Evolutionary conservation across 2,113 vertebrate species (phyloP).

Genomic region (Notothenia coriiceps): DNA sequence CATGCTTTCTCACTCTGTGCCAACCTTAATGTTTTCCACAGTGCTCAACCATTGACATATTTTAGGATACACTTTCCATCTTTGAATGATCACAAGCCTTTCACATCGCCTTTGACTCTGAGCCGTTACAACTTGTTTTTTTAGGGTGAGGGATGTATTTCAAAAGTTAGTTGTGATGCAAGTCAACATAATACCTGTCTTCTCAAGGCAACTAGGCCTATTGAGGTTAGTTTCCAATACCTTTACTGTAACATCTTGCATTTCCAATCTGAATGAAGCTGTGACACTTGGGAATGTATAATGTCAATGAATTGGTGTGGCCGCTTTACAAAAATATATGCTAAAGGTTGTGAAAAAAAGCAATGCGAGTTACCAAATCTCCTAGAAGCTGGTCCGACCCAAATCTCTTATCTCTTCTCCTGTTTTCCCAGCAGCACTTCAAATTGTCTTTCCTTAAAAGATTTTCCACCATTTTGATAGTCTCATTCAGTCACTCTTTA

Average conservation of each 20-base stretch:
- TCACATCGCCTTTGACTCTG: neutral
- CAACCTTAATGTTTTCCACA: neutral
- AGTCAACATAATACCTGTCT: too few species aligned
- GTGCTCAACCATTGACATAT: too few species aligned
- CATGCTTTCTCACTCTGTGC: too few species aligned
- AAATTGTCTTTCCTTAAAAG: conserved; percentile 23
- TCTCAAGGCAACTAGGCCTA: too few species aligned
- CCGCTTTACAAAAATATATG: conserved; percentile 53
- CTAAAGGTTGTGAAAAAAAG: conserved; percentile 44
- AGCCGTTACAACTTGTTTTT: too few species aligned
- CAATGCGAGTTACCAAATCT: conserved; percentile 29
- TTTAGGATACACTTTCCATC: too few species aligned
- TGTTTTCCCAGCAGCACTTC: neutral
- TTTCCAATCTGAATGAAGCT: conserved; percentile 21
- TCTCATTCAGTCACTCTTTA: conserved; percentile 1
- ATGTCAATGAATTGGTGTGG: conserved; percentile 18
- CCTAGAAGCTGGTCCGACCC: conserved; percentile 28
- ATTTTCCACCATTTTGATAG: conserved; percentile 14
- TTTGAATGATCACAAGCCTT: neutral
- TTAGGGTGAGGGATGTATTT: too few species aligned
- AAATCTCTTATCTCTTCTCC: neutral
- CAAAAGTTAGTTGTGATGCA: neutral
- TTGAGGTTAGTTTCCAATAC: neutral
- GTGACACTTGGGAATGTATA: neutral
- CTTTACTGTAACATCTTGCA: neutral